Conservation (phyloP, 2,888 invertebrate genomes). For the Macroteleia sp. region DNA sequence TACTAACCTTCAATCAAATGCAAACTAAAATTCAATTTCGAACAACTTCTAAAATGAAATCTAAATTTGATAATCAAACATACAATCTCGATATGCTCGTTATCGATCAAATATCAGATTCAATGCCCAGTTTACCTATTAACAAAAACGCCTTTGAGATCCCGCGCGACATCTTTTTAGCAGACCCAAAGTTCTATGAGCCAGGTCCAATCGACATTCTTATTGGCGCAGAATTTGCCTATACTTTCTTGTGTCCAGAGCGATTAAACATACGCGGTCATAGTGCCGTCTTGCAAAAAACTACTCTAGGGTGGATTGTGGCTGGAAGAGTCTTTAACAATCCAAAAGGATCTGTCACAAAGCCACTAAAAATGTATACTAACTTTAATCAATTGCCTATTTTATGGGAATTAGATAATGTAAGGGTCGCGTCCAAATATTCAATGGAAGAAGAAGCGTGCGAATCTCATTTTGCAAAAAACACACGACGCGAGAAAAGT, state of each 20-base stretch:
- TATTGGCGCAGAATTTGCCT: background rate
- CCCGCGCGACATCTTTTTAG: too few relatives aligned
- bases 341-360: too few relatives aligned
- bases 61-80: background rate
- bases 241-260: background rate
- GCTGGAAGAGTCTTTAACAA: too few relatives aligned
- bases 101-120: too few relatives aligned
- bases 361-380: too few relatives aligned
- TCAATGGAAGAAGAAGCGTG: background rate
- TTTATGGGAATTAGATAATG: constrained; percentile 2
- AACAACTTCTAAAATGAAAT: background rate
- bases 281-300: too few relatives aligned
- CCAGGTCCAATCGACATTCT: background rate
- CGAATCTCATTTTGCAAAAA: background rate
- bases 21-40: background rate
- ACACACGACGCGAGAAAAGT: background rate
- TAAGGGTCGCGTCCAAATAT: background rate
- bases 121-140: too few relatives aligned
- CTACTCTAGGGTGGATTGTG: too few relatives aligned
- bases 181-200: too few relatives aligned
- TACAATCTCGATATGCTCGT: background rate
- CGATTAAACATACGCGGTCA: too few relatives aligned
- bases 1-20: too few relatives aligned
- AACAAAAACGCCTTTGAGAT: too few relatives aligned
- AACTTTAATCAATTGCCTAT: background rate